Evolutionary conservation across 1,140 invertebrate species (phyloP).

Genomic region (Tetraneura akinire): DNA sequence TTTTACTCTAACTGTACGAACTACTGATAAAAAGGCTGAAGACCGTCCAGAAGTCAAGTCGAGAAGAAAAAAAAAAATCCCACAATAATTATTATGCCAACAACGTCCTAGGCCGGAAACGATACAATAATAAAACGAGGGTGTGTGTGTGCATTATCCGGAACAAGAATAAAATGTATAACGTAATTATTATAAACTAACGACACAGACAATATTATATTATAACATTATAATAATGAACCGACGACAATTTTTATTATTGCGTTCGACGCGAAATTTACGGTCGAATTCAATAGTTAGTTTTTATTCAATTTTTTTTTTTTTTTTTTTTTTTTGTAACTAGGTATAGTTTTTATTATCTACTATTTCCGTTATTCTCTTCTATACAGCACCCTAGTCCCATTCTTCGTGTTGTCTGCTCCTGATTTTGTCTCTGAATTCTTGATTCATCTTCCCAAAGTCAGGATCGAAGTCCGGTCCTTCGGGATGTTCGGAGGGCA

Average conservation of each 20-base stretch:
- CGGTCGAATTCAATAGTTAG: neutral
- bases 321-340: neutral
- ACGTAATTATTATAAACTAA: neutral
- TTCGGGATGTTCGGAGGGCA: neutral
- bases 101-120: neutral
- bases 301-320: too few relatives aligned
- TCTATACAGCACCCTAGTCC: neutral
- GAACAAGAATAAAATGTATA: neutral
- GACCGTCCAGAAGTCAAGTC: too few relatives aligned
- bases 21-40: too few relatives aligned
- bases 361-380: neutral
- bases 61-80: neutral
- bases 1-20: too few relatives aligned
- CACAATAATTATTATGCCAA: neutral
- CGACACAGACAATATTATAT: neutral
- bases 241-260: constrained; percentile 16
- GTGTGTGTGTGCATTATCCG: too few relatives aligned
- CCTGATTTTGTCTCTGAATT: constrained; percentile 16
- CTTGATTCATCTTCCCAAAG: constrained; percentile 7
- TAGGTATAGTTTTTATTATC: too few relatives aligned
- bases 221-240: neutral
- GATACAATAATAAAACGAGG: neutral
- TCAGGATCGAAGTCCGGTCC: neutral
- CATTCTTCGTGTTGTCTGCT: constrained; percentile 7
- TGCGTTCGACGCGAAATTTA: neutral